Base-by-base conservation (phyloP, 2,113 vertebrate genomes). In the Neogale vison region DNA sequence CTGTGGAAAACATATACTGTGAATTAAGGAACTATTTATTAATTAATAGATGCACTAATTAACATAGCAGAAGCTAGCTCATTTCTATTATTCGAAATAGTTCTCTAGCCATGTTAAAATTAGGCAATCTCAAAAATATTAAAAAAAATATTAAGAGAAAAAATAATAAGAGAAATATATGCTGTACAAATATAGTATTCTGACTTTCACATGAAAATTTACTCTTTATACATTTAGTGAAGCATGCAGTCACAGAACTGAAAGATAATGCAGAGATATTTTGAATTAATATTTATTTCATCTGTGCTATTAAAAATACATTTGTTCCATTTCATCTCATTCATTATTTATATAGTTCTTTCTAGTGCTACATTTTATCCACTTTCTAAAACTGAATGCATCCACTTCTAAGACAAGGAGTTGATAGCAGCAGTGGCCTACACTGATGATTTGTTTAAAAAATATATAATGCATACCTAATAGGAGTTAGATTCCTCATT, bases 221-320 rank as follows among this genome's bases (percentile, higher is more conserved):
- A 14, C 6, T 61, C 15, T 72, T 21, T 71, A 7, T 67, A 3
- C 67, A 79, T 55, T 96, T 82, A 50, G 4, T 86, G 17, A 4
- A 79, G 20, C 2, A 4, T 15, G 0, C 20, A 87, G 57, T 86
- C 34, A 26, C 47, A 89, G 50, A 82, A 17, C 14, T 80, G 82
- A 88, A 95, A 79, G 31, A 88, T 61, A 67, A 63, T 39, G 72
- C 29, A 84, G 88, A 26, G 55, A n/a, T 67, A 71, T n/a, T 96
- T 96, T 95, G 88, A 94, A 97, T 98, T 94, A 98, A 97, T 89
- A 91, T 95, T 95, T 74, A 90, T 97, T 97, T 93, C 18, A 91
- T 91, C 50, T 79, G 6, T 29, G 55, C 23, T 80, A 94, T 97
- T 97, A 97, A 98, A 97, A 97, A 97, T 97, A 45, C 71, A 97